Evolutionary conservation across 2,888 invertebrate species (phyloP), one percentile per base, ranked within the genome.

Genomic region (Xestia sexstrigata): DNA sequence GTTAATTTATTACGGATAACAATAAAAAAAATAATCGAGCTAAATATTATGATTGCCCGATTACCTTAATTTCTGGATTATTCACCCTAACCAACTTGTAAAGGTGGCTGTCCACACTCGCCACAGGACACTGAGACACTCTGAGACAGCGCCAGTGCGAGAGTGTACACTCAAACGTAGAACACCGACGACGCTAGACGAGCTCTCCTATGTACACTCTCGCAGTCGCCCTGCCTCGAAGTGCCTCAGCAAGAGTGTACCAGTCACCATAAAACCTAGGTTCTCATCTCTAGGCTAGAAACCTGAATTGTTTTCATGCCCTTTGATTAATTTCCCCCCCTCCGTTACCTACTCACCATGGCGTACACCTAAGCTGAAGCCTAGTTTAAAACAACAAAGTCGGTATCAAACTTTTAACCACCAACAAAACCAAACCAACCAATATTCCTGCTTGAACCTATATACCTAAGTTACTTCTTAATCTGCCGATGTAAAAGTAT

Each of bases 401-500:
- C 11, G 15, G 5, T 2, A 65, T 39, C 0, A 17, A 76, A 13
- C 9, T 49, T n/a, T 58, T 49, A 8, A 49, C 26, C 7, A 45
- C 4, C 26, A 58, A 9, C 0, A 13, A 23, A n/a, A 70, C n/a
- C 20, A 35, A n/a, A 70, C n/a, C 20, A 35, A 62, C 17, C 8
- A 49, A 39, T 30, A 35, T 35, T 39, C 13, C 15, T 78, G 60
- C n/a, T 35, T 11, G 23, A 58, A n/a, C 26, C 26, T 13, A 58
- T 23, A 1, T 35, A 35, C 17, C 23, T 23, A 13, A 20, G 20
- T 9, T 60, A 9, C 58, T 58, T 15, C 35, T 62, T 58, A 47
- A 70, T 35, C 58, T 70, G 52, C 60, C 17, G 30, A 67, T 76
- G 76, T 72, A 67, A 76, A 70, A 66, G 60, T 73, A 89, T 90